Evolutionary conservation across 37 sponge, comb jelly and placozoan genomes (phyloP).

Genomic region (Halisarca cf. caerulea): DNA sequence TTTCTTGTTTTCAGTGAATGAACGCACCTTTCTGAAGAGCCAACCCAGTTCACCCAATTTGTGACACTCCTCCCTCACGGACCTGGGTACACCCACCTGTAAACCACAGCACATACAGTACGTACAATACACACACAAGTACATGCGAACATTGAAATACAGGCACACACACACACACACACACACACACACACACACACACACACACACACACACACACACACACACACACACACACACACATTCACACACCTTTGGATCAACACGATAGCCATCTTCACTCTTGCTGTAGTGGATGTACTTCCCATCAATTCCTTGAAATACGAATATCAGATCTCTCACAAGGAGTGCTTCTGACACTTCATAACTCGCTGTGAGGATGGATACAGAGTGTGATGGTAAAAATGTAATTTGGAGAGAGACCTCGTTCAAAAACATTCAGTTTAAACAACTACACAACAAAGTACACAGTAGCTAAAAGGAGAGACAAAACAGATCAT

Average conservation of each 20-base stretch:
- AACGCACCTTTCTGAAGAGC: constrained; percentile 77
- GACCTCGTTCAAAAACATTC: too few species aligned
- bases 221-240: background rate
- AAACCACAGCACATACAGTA: constrained; percentile 5
- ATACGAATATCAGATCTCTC: constrained; percentile 88
- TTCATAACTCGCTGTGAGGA: background rate
- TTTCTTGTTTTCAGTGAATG: constrained; percentile 53
- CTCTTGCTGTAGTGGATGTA: constrained; percentile 63
- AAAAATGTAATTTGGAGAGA: too few species aligned
- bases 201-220: background rate
- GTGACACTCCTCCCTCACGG: constrained; percentile 66
- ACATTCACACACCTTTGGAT: constrained; percentile 40
- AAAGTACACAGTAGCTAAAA: too few species aligned
- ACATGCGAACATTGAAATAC: too few species aligned
- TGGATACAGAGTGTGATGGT: background rate
- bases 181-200: background rate
- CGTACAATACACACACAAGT: too few species aligned
- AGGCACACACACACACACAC: background rate
- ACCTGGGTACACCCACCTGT: constrained; percentile 58
- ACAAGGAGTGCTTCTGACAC: constrained; percentile 66
- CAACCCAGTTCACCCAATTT: constrained; percentile 96
- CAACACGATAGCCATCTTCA: constrained; percentile 63
- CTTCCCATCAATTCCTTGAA: constrained; percentile 89
- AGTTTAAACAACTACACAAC: too few species aligned
- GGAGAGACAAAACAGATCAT: too few species aligned